Conservation (phyloP, 1,140 invertebrate species). For the Drosophila santomea region DNA sequence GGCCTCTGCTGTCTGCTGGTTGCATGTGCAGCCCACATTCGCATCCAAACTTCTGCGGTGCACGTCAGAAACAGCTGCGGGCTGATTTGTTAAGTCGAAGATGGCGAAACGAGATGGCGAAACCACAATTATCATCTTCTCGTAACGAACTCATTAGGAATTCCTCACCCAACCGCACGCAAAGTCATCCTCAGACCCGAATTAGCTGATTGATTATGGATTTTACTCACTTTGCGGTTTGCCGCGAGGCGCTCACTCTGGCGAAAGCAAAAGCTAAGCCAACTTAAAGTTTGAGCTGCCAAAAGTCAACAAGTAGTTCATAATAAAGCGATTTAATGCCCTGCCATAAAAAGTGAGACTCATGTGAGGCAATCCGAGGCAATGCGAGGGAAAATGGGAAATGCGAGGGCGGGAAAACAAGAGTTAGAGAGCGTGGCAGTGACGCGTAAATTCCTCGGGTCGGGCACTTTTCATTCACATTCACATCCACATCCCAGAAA, state of each 20-base stretch:
- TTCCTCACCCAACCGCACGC: conserved; percentile 23
- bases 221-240: conserved; percentile 57
- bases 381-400: conserved; percentile 1
- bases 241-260: not conserved
- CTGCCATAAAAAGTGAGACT: conserved; percentile 56
- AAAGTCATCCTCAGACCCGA: conserved; percentile 40
- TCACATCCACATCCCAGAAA: not conserved
- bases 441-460: conserved; percentile 38
- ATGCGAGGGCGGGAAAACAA: not conserved
- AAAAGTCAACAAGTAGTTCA: conserved; percentile 79
- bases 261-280: conserved; percentile 25
- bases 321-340: conserved; percentile 73
- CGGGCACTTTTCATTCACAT: not conserved
- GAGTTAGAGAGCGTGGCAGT: conserved; percentile 37
- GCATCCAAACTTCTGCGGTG: conserved; percentile 5
- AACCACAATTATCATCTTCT: conserved; percentile 37
- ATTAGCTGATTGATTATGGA: conserved; percentile 68
- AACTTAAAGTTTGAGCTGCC: conserved; percentile 64
- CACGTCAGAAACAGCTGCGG: conserved; percentile 17
- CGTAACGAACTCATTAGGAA: conserved; percentile 42
- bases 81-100: conserved; percentile 20
- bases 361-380: conserved; percentile 23
- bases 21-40: conserved; percentile 13
- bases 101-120: not conserved
- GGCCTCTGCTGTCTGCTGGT: not conserved